Evolutionary conservation across 2,113 vertebrate species (phyloP), one percentile per base, ranked within the genome.

Genomic region (Hipposideros armiger): DNA sequence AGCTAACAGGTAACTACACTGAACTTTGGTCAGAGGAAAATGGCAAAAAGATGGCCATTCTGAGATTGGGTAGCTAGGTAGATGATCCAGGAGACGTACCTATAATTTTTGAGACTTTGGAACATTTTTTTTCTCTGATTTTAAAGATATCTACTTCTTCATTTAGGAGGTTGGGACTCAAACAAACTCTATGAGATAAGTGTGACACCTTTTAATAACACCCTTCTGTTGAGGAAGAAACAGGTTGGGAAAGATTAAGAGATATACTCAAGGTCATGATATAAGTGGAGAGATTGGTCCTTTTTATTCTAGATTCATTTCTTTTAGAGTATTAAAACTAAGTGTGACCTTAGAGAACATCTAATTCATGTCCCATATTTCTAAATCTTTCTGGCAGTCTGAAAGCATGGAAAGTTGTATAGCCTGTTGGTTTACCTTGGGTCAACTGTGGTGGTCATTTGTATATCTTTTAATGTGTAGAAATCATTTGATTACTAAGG

Each of bases 401-500:
- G 47, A 78, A 93, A 94, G 17, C 89, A 4, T 69, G 52, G 22
- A 45, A 70, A 66, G 64, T 78, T 58, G 16, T 6, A n/a, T 17
- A 90, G 62, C 22, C 30, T 52, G 4, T 73, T 92, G 86, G 30
- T 58, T 93, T 70, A 92, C 24, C 56, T 70, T 90, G 26, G 26
- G 26, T 64, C 83, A 93, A 82, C 40, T 42, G 8, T 85, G 52
- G 36, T 76, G 58, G 70, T 87, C 70, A 56, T 40, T 95, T 66
- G 85, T 73, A 69, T n/a, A 82, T 86, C 66, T 91, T 96, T 90
- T 80, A 86, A 89, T 91, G 77, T 97, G 97, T 96, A 89, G 95
- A 98, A 98, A 98, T 94, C 96, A 98, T 97, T 96, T 82, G 96
- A 42, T 95, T 87, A 54, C 95, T 94, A 97, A 86, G 77, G 90